Base-by-base conservation (phyloP, 2,888 invertebrate genomes). In the Coelopa pilipes region DNA sequence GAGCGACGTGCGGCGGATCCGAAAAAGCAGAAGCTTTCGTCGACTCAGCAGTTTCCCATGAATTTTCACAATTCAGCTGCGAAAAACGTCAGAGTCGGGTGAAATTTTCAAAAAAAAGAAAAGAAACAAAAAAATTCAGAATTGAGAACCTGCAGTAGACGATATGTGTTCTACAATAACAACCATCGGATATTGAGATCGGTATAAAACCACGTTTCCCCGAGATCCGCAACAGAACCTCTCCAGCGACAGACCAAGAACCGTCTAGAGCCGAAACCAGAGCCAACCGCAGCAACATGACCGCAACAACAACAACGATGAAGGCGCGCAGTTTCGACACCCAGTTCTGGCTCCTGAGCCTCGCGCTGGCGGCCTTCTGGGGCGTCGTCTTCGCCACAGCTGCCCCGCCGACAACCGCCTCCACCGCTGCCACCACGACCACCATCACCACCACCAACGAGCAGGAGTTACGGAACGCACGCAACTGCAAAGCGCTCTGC, bases 401-500 rank as follows among this genome's bases (percentile, higher is more conserved):
- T 49, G 70, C 65, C 4, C 13, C 47, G 19, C 50, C 68, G 19
- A 55, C 15, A n/a, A 45, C 68, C 24, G 70, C 72, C 1, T 13
- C 49, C 45, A 47, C 63, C 19, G 11, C 53, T 10, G 47, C 19
- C 11, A 3, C 49, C 67, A 47, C 34, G 2, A 7, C 4, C 7
- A 50, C 67, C 9, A 21, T 59, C 34, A 46, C 75, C n/a, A 47
- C 75, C 15, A 70, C 60, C 47, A 82, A 83, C 2, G 80, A 82
- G 5, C 80, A 81, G 12, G 86, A 86, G 70, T 76, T 82, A 2
- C 80, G 82, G 34, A 81, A 85, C 24, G 81, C 81, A 11, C 77
- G 79, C 7, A 84, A 84, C 24, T 88, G 88, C 74, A 85, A 86
- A 70, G 77, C 82, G 0, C 81, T 87, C 3, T 88, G 88, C 55